These are phyloP conservation scores for Euglossa dilemma DNA, from an alignment of 1,140 invertebrate genomes.

Conservation along the genomic window DNA sequence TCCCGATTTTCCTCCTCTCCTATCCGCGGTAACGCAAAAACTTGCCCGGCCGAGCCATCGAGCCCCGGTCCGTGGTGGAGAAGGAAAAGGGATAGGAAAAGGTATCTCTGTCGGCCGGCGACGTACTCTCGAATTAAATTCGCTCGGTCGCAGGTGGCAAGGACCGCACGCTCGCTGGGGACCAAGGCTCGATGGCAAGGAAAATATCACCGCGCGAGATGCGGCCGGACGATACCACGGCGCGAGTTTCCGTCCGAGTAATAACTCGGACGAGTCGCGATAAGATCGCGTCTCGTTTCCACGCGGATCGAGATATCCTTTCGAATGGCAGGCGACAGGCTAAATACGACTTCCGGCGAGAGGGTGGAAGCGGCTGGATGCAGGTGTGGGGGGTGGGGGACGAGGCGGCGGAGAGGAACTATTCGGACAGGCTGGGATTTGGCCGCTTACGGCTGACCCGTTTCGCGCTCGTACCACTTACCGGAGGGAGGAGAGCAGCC, in stretches of 20 bases:
- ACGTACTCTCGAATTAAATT: not conserved
- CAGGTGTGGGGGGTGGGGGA: no score
- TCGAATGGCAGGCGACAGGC: not conserved
- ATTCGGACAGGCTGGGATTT: constrained; percentile 54
- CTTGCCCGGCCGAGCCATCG: no score
- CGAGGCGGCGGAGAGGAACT: not conserved
- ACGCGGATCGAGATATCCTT: no score
- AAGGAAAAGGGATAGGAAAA: not conserved
- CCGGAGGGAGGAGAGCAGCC: constrained; percentile 50
- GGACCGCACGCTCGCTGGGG: no score
- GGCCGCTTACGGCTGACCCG: constrained; percentile 68
- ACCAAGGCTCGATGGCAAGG: no score
- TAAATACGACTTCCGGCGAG: constrained; percentile 46
- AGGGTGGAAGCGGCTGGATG: constrained; percentile 45
- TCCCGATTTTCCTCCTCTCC: not conserved
- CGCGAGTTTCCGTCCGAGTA: no score
- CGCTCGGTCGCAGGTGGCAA: not conserved
- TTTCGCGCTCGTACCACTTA: constrained; percentile 67
- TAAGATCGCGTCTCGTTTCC: not conserved
- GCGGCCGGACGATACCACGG: no score
- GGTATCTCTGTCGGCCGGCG: not conserved
- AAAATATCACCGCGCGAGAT: no score
- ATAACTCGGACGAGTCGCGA: not conserved
- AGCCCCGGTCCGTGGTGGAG: not conserved
- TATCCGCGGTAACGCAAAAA: no score